phyloP scores from a whole-genome alignment of 92 coral and sea anemone species.

The Phenganax marumi region DNA sequence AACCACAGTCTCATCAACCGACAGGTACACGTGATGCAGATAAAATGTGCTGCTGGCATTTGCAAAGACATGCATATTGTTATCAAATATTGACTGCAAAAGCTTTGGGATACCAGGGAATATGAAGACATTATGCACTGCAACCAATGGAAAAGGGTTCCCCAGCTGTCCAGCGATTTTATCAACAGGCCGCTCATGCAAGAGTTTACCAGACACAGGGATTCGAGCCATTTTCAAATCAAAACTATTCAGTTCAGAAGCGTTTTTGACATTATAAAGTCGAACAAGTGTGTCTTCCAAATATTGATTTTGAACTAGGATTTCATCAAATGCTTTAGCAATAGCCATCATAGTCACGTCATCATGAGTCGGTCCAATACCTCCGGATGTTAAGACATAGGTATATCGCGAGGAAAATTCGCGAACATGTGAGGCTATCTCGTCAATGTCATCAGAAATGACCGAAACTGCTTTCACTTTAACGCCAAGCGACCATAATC shows the following conservation, averaged over 20 bases:
- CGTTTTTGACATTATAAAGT: slow-evolving; percentile 44
- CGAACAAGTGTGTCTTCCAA: slow-evolving; percentile 55
- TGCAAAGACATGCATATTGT: slow-evolving; percentile 55
- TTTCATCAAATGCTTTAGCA: slow-evolving; percentile 81
- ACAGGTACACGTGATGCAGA: slow-evolving; percentile 67
- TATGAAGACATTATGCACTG: slow-evolving; percentile 75
- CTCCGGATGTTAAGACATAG: slow-evolving; percentile 89
- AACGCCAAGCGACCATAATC: slow-evolving; percentile 89
- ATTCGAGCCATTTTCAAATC: slow-evolving; percentile 80
- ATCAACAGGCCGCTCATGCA: slow-evolving; percentile 45
- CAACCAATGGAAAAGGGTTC: slow-evolving; percentile 69
- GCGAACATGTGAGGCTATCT: slow-evolving; percentile 69
- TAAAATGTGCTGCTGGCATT: slow-evolving; percentile 59
- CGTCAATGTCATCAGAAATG: slow-evolving; percentile 76
- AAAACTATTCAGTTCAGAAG: slow-evolving; percentile 60
- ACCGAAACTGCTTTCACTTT: slow-evolving; percentile 85
- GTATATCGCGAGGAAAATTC: slow-evolving; percentile 70
- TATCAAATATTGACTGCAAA: slow-evolving; percentile 64
- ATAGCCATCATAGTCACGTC: slow-evolving; percentile 86
- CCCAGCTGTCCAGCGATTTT: slow-evolving; percentile 11
- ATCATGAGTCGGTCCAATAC: slow-evolving; percentile 97
- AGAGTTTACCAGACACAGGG: slow-evolving; percentile 70
- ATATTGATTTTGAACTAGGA: slow-evolving; percentile 68
- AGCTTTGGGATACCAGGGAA: slow-evolving; percentile 88
- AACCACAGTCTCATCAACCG: slow-evolving; percentile 69